These are phyloP conservation scores for Tetrao urogallus DNA, from an alignment of 2,113 vertebrate genomes.

Conservation along the genomic window DNA sequence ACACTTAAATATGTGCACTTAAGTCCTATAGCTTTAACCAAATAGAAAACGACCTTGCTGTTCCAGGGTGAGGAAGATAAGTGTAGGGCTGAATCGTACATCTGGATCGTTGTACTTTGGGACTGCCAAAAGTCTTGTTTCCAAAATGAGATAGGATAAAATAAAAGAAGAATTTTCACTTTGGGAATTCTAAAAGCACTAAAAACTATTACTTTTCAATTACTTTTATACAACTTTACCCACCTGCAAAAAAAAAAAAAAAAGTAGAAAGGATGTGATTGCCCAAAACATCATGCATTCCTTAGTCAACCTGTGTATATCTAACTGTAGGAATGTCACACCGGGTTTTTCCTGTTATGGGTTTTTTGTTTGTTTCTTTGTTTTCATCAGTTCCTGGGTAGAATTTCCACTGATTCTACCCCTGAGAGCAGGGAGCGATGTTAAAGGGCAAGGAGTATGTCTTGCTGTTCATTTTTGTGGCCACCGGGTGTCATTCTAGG, in stretches of 20 bases:
- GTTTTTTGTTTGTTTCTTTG: too few relatives aligned
- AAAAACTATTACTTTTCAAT: not conserved
- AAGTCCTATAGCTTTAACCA: not conserved
- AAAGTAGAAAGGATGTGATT: not conserved
- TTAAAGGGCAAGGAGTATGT: not conserved
- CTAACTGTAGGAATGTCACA: accelerated
- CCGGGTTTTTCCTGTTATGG: not conserved
- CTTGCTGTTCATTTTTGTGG: constrained; percentile 56
- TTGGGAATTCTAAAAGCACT: not conserved
- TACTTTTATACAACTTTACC: too few relatives aligned
- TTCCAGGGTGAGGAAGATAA: not conserved
- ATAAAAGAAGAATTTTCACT: not conserved
- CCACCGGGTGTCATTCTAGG: constrained; percentile 79
- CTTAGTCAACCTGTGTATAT: not conserved
- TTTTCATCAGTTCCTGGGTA: accelerated
- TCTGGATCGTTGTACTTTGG: not conserved
- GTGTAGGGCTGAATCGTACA: not conserved
- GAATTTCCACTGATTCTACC: not conserved
- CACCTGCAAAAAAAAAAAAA: not conserved
- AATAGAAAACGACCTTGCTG: not conserved
- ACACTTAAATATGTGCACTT: not conserved
- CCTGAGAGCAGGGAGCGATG: accelerated
- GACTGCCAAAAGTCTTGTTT: not conserved
- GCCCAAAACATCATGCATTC: not conserved
- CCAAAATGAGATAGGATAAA: not conserved